A percentile compares a stretch with the other conserved stretches of the same genome.
Evolutionary conservation across 2,113 vertebrate genomes (phyloP).

Genomic region (Lepus americanus): DNA sequence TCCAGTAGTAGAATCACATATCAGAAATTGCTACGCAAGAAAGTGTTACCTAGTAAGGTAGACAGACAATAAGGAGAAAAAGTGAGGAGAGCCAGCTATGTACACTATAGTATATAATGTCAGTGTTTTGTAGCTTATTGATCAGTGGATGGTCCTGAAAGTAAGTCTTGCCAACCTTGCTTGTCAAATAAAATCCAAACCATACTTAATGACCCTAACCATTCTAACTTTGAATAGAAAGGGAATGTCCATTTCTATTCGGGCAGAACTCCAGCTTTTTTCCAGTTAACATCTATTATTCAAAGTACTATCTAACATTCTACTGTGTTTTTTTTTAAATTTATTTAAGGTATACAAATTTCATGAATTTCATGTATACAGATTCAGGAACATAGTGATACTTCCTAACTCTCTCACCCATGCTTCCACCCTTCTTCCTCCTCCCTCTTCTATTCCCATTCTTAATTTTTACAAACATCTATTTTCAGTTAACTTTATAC

Average conservation of each 20-base stretch:
- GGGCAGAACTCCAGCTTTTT: conserved; percentile 11
- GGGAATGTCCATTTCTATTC: conserved; percentile 16
- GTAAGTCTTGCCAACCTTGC: not conserved
- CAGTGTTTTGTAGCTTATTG: not conserved
- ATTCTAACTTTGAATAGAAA: conserved; percentile 10
- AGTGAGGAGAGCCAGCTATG: not conserved
- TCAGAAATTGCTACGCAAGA: not conserved
- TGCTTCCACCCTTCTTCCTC: no score
- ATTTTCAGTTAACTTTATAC: no score
- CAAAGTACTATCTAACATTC: not conserved
- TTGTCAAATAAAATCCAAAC: conserved; percentile 36
- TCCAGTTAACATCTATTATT: not conserved
- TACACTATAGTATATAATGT: not conserved
- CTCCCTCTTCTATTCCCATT: no score
- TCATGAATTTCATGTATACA: no score
- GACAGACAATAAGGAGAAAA: not conserved
- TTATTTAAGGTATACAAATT: not conserved
- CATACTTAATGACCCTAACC: not conserved
- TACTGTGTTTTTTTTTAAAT: not conserved
- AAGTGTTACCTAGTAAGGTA: not conserved
- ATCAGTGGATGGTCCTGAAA: not conserved
- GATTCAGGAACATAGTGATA: no score
- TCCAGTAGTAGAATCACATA: not conserved
- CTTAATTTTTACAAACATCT: no score
- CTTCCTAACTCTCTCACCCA: no score